Percentiles rank a stretch among this genome's conserved stretches.
These are phyloP conservation scores for Atta texana DNA, from an alignment of 1,140 invertebrate genomes.

Conservation along the genomic window DNA sequence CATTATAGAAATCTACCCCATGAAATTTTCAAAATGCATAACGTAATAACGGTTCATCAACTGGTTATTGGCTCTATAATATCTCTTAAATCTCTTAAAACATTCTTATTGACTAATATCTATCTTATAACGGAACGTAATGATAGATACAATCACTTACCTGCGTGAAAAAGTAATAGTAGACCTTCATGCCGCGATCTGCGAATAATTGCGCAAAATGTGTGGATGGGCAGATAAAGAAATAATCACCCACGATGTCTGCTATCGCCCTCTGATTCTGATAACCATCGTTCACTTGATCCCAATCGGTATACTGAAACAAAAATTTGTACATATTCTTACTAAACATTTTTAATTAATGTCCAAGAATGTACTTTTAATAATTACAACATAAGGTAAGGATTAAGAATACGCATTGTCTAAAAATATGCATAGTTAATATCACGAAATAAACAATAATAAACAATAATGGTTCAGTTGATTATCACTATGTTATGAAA, in stretches of 20 bases:
- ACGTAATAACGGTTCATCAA: slow-evolving; percentile 42
- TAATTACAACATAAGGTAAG: background rate
- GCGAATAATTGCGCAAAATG: slow-evolving; percentile 95
- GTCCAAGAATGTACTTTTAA: background rate
- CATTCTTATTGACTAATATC: background rate
- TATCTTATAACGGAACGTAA: slow-evolving; percentile 9
- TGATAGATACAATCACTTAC: slow-evolving; percentile 85
- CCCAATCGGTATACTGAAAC: slow-evolving; percentile 96
- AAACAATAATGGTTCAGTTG: too few relatives aligned
- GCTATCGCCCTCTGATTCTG: slow-evolving; percentile 94
- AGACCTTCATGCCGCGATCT: slow-evolving; percentile 92
- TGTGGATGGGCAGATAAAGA: slow-evolving; percentile 97
- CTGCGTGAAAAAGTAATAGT: slow-evolving; percentile 97
- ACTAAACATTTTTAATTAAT: slow-evolving; percentile 5
- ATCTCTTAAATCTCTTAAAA: background rate
- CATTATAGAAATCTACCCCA: background rate
- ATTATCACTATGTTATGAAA: too few relatives aligned
- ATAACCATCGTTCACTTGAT: slow-evolving; percentile 92
- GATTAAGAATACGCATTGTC: too few relatives aligned
- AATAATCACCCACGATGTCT: slow-evolving; percentile 96
- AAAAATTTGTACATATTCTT: background rate
- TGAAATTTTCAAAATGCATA: background rate
- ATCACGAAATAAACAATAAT: too few relatives aligned
- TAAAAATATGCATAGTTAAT: too few relatives aligned
- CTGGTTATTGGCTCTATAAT: background rate